Evolutionary conservation across 2,113 vertebrate species (phyloP).

Genomic region (Setophaga kirtlandii): DNA sequence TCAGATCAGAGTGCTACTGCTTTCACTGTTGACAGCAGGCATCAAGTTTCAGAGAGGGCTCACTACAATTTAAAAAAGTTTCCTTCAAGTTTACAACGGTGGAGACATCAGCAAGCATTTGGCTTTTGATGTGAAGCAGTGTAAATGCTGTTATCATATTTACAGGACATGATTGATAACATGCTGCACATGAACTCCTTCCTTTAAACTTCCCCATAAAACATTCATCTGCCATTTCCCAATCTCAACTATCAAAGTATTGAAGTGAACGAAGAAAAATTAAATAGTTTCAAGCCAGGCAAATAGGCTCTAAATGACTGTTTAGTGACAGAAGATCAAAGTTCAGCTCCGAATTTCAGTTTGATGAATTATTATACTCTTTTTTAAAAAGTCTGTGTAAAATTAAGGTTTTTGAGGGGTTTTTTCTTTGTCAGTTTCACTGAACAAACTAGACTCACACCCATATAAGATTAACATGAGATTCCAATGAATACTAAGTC

Average conservation of each 20-base stretch:
- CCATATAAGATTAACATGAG: not conserved
- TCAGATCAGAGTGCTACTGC: not conserved
- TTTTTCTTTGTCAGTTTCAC: not conserved
- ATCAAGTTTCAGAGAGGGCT: not conserved
- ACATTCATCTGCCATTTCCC: not conserved
- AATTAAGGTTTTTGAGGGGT: fast-evolving
- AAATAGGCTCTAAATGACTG: not conserved
- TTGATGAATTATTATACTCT: not conserved
- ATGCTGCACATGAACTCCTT: not conserved
- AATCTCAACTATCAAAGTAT: not conserved
- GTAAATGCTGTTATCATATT: slow-evolving; percentile 34
- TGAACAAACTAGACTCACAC: not conserved
- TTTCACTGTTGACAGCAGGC: not conserved
- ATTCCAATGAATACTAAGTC: not conserved
- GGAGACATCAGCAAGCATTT: not conserved
- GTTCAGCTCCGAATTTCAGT: not conserved
- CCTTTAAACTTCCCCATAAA: slow-evolving; percentile 25
- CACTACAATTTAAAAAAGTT: not conserved
- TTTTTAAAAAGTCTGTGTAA: not conserved
- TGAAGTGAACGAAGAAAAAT: not conserved
- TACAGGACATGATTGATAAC: slow-evolving; percentile 39
- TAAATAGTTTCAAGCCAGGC: not conserved
- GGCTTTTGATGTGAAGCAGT: slow-evolving; percentile 32
- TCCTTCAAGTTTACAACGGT: not conserved
- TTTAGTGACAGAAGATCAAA: not conserved